Evolutionary conservation across 2,888 invertebrate genomes (phyloP), one percentile per base, ranked within the genome.

Genomic region (Scelioninae gen. 2): DNA sequence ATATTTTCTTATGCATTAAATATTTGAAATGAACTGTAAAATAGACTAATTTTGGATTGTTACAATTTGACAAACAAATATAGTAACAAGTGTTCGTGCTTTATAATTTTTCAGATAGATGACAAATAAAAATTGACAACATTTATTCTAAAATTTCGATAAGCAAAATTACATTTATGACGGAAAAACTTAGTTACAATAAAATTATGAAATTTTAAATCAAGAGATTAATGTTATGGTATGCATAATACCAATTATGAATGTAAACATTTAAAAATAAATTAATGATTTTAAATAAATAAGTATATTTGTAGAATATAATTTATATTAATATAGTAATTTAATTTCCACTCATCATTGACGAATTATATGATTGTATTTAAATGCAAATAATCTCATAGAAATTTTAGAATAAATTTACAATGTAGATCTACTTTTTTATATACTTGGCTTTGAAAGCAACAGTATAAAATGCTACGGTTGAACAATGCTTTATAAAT

Each of bases 401-500:
- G 33, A 50, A 33, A 50, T 6, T 53, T 53, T 25, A 53, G 53
- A 41, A 53, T 16, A 64, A 64, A 43, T 25, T 33, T 39, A 33
- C 9, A 33, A 45, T 9, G 11, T 13, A 18, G n/a, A n/a, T n/a
- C n/a, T n/a, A n/a, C n/a, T n/a, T n/a, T n/a, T n/a, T n/a, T n/a
- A n/a, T n/a, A 41, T 28, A 7, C 13, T 2, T 6, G 2, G 41
- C n/a, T 18, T 39, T 48, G 10, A 50, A 50, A 61, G 57, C 57
- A 37, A 50, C 25, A 55, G 48, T 63, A 57, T 70, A 55, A 63
- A 70, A 70, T 39, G 39, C 43, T 69, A 37, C 11, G 35, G 61
- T 57, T 37, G 31, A 60, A 55, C 19, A 28, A 46, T 70, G 55
- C 48, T 55, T 70, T 70, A 70, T 41, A 70, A 55, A 57, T 11